Evolutionary conservation across 2,113 vertebrate species (phyloP), one percentile per base, ranked within the genome.

Genomic region (Thymallus thymallus): DNA sequence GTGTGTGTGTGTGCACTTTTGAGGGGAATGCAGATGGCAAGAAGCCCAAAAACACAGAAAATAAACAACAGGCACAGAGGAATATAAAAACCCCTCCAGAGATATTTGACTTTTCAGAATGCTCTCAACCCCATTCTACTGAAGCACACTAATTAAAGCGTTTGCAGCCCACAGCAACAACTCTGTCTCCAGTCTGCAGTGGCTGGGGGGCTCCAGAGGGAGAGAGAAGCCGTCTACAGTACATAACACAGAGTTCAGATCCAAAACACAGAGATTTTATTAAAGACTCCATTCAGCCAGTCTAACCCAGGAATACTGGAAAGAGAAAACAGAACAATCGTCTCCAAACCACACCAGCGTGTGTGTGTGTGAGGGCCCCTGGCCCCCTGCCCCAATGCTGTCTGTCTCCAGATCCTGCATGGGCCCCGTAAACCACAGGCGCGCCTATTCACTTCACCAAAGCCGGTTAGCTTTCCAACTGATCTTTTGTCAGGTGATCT

Each of bases 111-210:
- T 87, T 78, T 80, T 51, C 71, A 82, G 78, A 69, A 82, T 82
- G 69, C 75, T 51, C 55, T 75, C 74, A 76, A 85, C 82, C 83
- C 69, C 75, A 74, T 76, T 84, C 70, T 77, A 64, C 68, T 35
- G 18, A 76, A 58, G 67, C 77, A 64, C 80, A 72, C 75, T 80
- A 85, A 90, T 88, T 80, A 86, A 88, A 85, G 82, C 70, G 71
- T 32, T 65, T 68, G 68, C 62, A 68, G 74, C 76, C 82, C 26
- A 65, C 73, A 87, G 79, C 77, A 77, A 81, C 86, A 75, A 84
- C 35, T 68, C 64, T 66, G 74, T 88, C 75, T 83, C 65, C 71
- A 64, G 51, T 56, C 75, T 62, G 48, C 75, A 82, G 77, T 62
- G 64, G 68, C 80, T 82, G 61, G 22, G 35, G 76, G 24, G 77